A percentile compares a stretch with the other conserved stretches of the same genome.
phyloP scores from a whole-genome alignment of 2,888 invertebrate genomes.

The Scaptodrosophila latifasciaeformis region DNA sequence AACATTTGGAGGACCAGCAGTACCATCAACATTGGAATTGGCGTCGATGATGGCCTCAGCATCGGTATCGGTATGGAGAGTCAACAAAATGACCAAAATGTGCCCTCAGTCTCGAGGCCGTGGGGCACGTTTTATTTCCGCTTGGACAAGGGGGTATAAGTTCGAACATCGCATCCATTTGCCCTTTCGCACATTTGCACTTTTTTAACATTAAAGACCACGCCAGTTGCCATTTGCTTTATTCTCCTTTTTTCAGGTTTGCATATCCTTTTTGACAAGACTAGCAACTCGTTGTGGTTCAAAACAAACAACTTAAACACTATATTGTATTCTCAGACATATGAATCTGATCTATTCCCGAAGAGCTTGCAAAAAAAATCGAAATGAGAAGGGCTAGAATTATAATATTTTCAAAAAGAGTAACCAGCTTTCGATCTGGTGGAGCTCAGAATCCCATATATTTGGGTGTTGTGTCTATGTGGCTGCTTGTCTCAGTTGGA shows the following conservation, averaged over 20 bases:
- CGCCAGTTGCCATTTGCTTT: constrained; percentile 35
- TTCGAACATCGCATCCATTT: background rate
- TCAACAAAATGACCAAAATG: constrained; percentile 33
- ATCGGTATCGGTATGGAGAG: constrained; percentile 18
- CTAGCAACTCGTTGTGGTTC: too few species aligned
- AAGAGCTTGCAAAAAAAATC: too few species aligned
- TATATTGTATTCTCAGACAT: too few species aligned
- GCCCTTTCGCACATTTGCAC: constrained; percentile 55
- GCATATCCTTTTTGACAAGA: constrained; percentile 4
- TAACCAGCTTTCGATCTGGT: too few species aligned
- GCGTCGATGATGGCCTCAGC: background rate
- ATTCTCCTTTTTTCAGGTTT: constrained; percentile 6
- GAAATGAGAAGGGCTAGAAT: too few species aligned
- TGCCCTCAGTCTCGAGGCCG: constrained; percentile 3
- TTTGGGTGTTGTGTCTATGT: too few species aligned
- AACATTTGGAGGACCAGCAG: background rate
- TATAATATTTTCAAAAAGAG: too few species aligned
- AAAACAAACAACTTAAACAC: too few species aligned
- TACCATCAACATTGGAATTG: too few species aligned
- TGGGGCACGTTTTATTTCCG: constrained; percentile 37
- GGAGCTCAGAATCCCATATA: too few species aligned
- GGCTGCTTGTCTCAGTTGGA: too few species aligned
- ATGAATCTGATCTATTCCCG: too few species aligned
- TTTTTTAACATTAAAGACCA: constrained; percentile 52
- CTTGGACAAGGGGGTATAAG: constrained; percentile 31